Base-by-base conservation (phyloP, 2,888 invertebrate species). In the Dasypogon diadema region DNA sequence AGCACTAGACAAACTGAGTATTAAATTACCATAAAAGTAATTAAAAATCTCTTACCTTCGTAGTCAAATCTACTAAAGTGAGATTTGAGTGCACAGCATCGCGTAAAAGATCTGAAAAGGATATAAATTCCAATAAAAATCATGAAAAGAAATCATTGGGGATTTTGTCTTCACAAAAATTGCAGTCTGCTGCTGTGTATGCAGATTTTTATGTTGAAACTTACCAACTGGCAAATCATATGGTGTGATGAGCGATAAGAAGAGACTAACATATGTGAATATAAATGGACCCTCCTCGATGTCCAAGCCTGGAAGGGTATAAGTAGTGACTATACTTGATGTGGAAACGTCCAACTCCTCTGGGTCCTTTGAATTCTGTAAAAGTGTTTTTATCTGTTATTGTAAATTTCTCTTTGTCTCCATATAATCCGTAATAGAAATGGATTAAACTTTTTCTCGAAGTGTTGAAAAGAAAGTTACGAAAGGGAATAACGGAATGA, bases 231-330 rank as follows among this genome's bases (percentile, higher is more conserved):
- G 86, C 81, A 86, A 81, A 82, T 86, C 86, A 79, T 85, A 82
- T 79, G 86, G 86, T 79, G 86, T 86, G 80, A 86, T 85, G 80
- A 84, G 82, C 79, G 86, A 84, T 82, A 86, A 82, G 82, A 86
- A 85, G 81, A 82, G 83, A 81, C 86, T 85, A 81, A 86, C 82
- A 80, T 84, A 83, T 81, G 85, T 84, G 81, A 85, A 86, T 79
- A 85, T 79, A 80, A 85, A 82, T 79, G 84, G 83, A 79, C 84
- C 86, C 34, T 85, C 83, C 79, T 81, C 81, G 75, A 86, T 83
- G 77, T 85, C 84, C 82, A 86, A 84, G 78, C 84, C 84, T 74
- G 86, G 86, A 80, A 86, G 84, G 80, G 83, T 83, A 80, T 85
- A 85, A 79, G 83, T 83, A 80, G 84, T 83, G 78, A 81, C 79